Conservation (phyloP, 2,888 invertebrate genomes). For the Elysia crispata region DNA sequence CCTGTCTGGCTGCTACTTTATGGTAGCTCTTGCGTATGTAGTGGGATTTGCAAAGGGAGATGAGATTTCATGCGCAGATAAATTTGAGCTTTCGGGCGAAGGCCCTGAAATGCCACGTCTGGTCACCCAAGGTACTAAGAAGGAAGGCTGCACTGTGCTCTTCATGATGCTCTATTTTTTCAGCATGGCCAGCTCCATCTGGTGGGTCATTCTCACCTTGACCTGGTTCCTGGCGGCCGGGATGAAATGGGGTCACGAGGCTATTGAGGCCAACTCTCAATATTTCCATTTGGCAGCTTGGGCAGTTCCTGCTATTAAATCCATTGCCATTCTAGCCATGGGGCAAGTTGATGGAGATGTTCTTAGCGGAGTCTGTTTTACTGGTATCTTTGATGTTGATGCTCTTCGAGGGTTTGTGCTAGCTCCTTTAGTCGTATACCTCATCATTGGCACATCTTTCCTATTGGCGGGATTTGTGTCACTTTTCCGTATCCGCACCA, state of each 20-base stretch:
- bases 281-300: conserved; percentile 98
- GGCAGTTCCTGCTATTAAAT: conserved; percentile 97
- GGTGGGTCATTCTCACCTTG: conserved; percentile 97
- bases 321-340: conserved; percentile 95
- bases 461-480: conserved; percentile 96
- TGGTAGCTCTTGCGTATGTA: conserved; percentile 93
- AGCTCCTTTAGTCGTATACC: conserved; percentile 91
- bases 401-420: conserved; percentile 92
- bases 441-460: conserved; percentile 94
- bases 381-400: conserved; percentile 91
- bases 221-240: conserved; percentile 98
- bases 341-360: conserved; percentile 91
- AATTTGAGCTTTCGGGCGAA: conserved; percentile 60
- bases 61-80: conserved; percentile 77
- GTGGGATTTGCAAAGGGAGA: conserved; percentile 80
- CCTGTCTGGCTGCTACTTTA: conserved; percentile 95
- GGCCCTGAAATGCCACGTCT: conserved; percentile 56
- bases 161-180: conserved; percentile 96
- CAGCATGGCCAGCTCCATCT: conserved; percentile 96
- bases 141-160: conserved; percentile 88
- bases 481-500: conserved; percentile 95
- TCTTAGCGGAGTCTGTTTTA: conserved; percentile 87
- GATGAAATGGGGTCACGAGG: conserved; percentile 98
- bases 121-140: conserved; percentile 83
- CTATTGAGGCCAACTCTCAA: conserved; percentile 97